Base-by-base conservation (phyloP, 2,888 invertebrate species). In the Hyalella azteca region DNA sequence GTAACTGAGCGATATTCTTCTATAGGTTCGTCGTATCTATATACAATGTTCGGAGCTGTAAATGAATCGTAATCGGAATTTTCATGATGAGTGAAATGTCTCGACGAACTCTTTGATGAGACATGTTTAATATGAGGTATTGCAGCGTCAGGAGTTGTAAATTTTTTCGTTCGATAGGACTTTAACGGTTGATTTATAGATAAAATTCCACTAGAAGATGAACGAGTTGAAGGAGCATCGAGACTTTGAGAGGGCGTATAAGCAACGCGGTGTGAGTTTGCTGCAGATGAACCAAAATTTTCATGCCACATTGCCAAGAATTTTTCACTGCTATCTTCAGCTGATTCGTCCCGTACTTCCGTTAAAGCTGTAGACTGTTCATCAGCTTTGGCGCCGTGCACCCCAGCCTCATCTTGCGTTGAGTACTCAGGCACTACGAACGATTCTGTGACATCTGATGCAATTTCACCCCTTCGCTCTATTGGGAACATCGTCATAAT, bases 241-340 rank as follows among this genome's bases (percentile, higher is more conserved):
- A n/a, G n/a, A n/a, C n/a, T n/a, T n/a, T n/a, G n/a, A n/a, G n/a
- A n/a, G n/a, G n/a, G n/a, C n/a, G n/a, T n/a, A n/a, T n/a, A n/a
- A n/a, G n/a, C 19, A 36, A 66, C 19, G 22, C 29, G 39, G 2
- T 22, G 66, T 19, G 15, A 36, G 13, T 66, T 2, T 36, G 2
- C 66, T 4, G 36, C 36, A 36, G 66, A 66, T 36, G 66, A 66
- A 29, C 66, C 66, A 66, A 66, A 66, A 0, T 66, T 66, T 66
- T 66, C 39, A 36, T 66, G 66, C 66, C 36, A 66, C 66, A 36
- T 66, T 66, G 13, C 36, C 66, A 66, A 66, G n/a, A 66, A 66
- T 19, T 15, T 9, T 36, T 66, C 36, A 66, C 36, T 29, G 15
- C 15, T 36, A 15, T 36, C 26, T 1, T 3, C 36, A 19, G 66